Base-by-base conservation (phyloP, 2,888 invertebrate genomes). In the Platerodrilus igneus region DNA sequence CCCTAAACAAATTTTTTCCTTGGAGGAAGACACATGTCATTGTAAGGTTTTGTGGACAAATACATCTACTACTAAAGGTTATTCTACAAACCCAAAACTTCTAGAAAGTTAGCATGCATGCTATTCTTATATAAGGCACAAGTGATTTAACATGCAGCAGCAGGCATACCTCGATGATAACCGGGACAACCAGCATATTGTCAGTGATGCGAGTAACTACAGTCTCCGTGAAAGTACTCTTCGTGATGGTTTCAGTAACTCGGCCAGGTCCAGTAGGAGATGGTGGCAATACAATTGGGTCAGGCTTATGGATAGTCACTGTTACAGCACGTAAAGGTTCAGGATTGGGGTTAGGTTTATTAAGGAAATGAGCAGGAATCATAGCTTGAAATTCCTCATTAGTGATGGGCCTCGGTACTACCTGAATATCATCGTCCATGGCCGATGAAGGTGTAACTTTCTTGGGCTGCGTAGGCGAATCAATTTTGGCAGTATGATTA, bases 371-470 rank as follows among this genome's bases (percentile, higher is more conserved):
- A 66, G 87, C 83, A 61, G 91, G 90, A 63, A 90, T 90, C 89
- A 91, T 87, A 74, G 90, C 88, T 81, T 89, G 87, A 79, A 90
- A 91, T 75, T 91, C 89, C 76, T 88, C 89, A 78, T 83, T 89
- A 74, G 89, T 89, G 76, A 90, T 82, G 69, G 90, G 87, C 74
- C 85, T 81, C 72, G 85, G 78, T 52, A 69, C 66, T 70, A 72
- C 71, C 71, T 71, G 71, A 58, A 62, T 64, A 54, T 71, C 70
- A 47, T 69, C 68, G 46, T 64, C 67, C 33, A 69, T 74, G 45
- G 77, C 70, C 54, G 78, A 74, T 46, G 70, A 68, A 41, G 75
- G 72, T 54, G 72, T 70, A 41, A 68, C 63, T 68, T 69, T 56
- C 33, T 42, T 39, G 10, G 42, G 42, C 21, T 39, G 39, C 9